A percentile compares a stretch with the other conserved stretches of the same genome.
Evolutionary conservation across 2,113 vertebrate species (phyloP).

Genomic region (Myanophis thanlyinensis): DNA sequence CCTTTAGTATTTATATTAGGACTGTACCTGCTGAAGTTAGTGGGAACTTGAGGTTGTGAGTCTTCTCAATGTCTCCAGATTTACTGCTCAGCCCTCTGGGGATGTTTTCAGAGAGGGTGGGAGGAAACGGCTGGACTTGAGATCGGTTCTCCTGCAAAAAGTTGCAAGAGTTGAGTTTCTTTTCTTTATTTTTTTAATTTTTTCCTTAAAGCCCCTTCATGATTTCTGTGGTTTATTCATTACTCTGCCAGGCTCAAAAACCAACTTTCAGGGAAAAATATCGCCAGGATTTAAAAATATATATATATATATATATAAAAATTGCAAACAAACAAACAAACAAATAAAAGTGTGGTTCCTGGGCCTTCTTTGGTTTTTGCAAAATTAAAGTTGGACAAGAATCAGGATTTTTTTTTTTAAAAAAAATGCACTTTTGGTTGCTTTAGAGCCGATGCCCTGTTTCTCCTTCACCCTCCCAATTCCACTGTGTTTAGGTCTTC

Average conservation of each 20-base stretch:
- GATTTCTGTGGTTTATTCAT: not conserved
- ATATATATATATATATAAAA: too few relatives aligned
- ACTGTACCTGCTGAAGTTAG: slow-evolving; percentile 83
- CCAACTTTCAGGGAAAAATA: not conserved
- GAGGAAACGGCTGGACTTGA: slow-evolving; percentile 58
- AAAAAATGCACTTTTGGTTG: not conserved
- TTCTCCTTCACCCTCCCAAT: not conserved
- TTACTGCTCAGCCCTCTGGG: slow-evolving; percentile 68
- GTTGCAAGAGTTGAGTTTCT: not conserved
- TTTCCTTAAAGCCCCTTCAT: not conserved
- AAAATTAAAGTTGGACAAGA: not conserved
- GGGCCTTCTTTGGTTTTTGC: not conserved
- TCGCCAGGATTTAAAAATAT: too few relatives aligned
- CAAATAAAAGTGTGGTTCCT: too few relatives aligned
- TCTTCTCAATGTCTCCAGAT: slow-evolving; percentile 63
- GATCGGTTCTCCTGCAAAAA: slow-evolving; percentile 76
- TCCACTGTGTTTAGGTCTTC: not conserved
- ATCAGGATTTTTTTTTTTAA: not conserved
- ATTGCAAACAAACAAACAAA: too few relatives aligned
- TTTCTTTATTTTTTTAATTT: too few relatives aligned
- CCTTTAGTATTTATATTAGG: not conserved
- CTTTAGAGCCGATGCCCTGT: not conserved
- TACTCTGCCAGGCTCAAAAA: not conserved
- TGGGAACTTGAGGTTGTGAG: slow-evolving; percentile 73
- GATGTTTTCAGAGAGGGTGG: slow-evolving; percentile 65